phyloP scores from a whole-genome alignment of 2,888 invertebrate genomes.

The Caenorhabditis sinica region DNA sequence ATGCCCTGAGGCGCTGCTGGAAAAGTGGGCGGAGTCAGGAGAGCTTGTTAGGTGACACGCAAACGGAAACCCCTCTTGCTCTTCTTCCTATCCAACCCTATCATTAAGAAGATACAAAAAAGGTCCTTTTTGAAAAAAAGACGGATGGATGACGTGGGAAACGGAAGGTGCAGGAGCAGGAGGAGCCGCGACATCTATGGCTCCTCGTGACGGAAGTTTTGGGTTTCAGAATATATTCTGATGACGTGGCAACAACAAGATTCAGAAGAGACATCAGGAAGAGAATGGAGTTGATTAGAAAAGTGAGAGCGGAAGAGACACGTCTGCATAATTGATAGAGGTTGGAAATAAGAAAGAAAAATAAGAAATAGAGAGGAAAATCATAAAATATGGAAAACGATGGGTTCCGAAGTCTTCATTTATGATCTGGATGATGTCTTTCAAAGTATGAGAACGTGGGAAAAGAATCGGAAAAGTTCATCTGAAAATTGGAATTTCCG shows the following conservation, averaged over 20 bases:
- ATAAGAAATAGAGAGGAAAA: neutral
- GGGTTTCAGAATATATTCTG: neutral
- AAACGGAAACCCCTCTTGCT: constrained; percentile 34
- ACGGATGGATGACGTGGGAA: constrained; percentile 28
- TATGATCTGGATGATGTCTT: constrained; percentile 20
- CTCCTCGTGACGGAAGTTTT: constrained; percentile 18
- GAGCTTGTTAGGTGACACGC: constrained; percentile 40
- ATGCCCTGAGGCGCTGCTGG: constrained; percentile 31
- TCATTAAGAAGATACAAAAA: constrained; percentile 21
- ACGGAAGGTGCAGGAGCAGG: constrained; percentile 49
- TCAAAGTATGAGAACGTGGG: constrained; percentile 3
- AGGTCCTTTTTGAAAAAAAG: constrained; percentile 21
- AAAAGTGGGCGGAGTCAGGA: constrained; percentile 30
- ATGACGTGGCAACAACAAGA: constrained; percentile 33
- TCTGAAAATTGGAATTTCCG: neutral
- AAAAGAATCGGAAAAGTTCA: neutral
- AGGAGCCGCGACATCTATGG: constrained; percentile 3
- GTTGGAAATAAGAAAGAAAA: constrained; percentile 7
- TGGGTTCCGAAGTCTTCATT: constrained; percentile 2
- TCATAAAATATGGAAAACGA: constrained; percentile 19
- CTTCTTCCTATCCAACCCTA: neutral
- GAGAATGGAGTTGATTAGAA: constrained; percentile 41
- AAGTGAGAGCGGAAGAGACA: constrained; percentile 43
- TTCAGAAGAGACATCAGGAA: neutral
- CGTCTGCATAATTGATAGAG: constrained; percentile 43